Percentiles rank a stretch among this genome's conserved stretches.
Conservation (phyloP, 2,797 vertebrate species). For the Acanthurus tractus region DNA sequence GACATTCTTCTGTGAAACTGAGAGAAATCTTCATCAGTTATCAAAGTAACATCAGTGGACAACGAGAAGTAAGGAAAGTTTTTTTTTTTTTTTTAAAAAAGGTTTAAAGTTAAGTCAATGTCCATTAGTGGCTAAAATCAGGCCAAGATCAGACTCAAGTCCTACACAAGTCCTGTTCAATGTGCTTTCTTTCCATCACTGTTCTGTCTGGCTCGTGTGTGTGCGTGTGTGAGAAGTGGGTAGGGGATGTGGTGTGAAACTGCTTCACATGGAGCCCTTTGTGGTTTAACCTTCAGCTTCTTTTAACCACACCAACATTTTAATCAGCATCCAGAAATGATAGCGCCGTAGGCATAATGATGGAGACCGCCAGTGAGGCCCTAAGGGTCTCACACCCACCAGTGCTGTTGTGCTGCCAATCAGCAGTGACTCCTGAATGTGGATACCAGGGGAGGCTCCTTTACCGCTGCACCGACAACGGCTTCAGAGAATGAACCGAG, state of each 20-base stretch:
- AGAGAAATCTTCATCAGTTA: slow-evolving; percentile 9
- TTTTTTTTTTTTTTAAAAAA: slow-evolving; percentile 24
- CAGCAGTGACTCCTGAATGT: slow-evolving; percentile 51
- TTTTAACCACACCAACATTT: slow-evolving; percentile 79
- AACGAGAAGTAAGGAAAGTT: background rate
- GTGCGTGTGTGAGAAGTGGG: background rate
- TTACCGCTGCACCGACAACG: slow-evolving; percentile 32
- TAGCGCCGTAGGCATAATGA: slow-evolving; percentile 70
- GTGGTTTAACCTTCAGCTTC: slow-evolving; percentile 82
- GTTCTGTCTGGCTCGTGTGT: slow-evolving; percentile 6
- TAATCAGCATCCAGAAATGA: slow-evolving; percentile 80
- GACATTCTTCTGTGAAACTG: slow-evolving; percentile 5
- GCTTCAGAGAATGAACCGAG: slow-evolving; percentile 49
- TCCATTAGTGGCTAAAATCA: slow-evolving; percentile 29
- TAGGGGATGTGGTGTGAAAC: slow-evolving; percentile 28
- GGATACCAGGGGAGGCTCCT: slow-evolving; percentile 50
- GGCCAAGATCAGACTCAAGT: slow-evolving; percentile 21
- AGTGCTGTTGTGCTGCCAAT: slow-evolving; percentile 70
- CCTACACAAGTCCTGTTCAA: background rate
- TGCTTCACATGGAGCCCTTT: slow-evolving; percentile 64
- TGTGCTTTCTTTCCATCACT: slow-evolving; percentile 3
- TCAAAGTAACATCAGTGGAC: background rate
- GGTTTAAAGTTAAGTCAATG: background rate
- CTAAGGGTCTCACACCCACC: slow-evolving; percentile 60
- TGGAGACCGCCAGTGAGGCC: slow-evolving; percentile 63